Percentiles rank a stretch among this genome's conserved stretches.
Conservation (phyloP, 2,113 vertebrate genomes). For the Illadopsis cleaveri region DNA sequence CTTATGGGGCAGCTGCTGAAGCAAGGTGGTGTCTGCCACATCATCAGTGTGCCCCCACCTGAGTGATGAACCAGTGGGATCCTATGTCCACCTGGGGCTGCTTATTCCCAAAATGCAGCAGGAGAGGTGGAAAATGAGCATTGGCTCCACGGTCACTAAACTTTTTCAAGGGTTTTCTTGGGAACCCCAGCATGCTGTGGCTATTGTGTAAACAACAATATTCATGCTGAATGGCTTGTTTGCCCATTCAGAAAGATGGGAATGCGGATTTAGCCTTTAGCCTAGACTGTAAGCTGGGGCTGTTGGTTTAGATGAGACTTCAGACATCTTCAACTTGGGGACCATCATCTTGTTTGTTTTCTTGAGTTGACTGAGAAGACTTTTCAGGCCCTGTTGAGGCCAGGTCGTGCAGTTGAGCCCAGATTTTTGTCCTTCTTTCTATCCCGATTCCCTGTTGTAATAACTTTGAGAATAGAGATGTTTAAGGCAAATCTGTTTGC, state of each 20-base stretch:
- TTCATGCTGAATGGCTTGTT: background rate
- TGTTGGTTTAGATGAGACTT: background rate
- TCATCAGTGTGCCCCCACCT: background rate
- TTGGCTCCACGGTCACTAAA: background rate
- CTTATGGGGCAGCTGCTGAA: background rate
- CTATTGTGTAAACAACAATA: background rate
- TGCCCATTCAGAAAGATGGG: background rate
- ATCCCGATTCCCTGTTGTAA: background rate
- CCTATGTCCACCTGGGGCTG: rapidly evolving
- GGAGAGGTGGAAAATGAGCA: background rate
- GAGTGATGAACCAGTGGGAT: background rate
- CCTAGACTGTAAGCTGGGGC: background rate
- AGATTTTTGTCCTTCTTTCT: background rate
- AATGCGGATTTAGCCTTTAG: background rate
- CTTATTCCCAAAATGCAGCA: background rate
- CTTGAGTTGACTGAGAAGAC: background rate
- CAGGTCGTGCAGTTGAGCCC: background rate
- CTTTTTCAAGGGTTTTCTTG: background rate
- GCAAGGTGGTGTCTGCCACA: background rate
- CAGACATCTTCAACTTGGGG: background rate
- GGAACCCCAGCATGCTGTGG: background rate
- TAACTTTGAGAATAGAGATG: background rate
- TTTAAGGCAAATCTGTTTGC: background rate
- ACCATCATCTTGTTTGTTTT: background rate
- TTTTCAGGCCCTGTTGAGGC: background rate